Evolutionary conservation across 2,113 vertebrate genomes (phyloP).

Genomic region (Amazona guildingii): DNA sequence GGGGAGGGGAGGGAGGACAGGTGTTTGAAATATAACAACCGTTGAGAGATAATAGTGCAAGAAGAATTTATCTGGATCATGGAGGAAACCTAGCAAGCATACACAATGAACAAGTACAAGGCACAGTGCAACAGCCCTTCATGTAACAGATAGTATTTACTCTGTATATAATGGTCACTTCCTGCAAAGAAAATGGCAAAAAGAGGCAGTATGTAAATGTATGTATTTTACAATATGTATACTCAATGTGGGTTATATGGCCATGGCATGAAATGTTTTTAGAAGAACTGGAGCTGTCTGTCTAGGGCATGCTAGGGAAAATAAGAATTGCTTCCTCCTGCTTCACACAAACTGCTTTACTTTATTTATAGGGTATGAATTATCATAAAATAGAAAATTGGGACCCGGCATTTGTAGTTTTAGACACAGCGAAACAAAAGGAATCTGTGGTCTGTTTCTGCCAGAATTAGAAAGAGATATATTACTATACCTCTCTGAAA

Average conservation of each 20-base stretch:
- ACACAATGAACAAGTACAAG: slow-evolving; percentile 80
- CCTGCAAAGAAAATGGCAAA: not conserved
- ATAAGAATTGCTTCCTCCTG: not conserved
- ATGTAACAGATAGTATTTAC: not conserved
- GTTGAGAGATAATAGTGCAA: slow-evolving; percentile 46
- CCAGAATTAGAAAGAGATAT: not conserved
- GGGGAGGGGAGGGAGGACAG: no score
- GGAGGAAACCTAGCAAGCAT: slow-evolving; percentile 87
- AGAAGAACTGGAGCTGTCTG: not conserved
- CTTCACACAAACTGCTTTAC: not conserved
- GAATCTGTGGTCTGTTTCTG: not conserved
- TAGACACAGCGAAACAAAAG: not conserved
- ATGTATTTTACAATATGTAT: not conserved
- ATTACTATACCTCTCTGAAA: not conserved
- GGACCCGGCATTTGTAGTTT: not conserved
- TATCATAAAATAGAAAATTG: not conserved
- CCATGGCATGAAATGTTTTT: not conserved
- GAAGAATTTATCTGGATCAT: slow-evolving; percentile 70
- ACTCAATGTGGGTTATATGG: not conserved
- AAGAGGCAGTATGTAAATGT: not conserved
- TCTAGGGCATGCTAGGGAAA: not conserved
- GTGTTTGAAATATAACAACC: not conserved
- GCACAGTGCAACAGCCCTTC: slow-evolving; percentile 53
- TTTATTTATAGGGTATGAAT: not conserved
- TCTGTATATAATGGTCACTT: not conserved